phyloP scores from a whole-genome alignment of 30 jellyfish, hydroid and myxozoan species.

The Calvadosia cruxmelitensis region DNA sequence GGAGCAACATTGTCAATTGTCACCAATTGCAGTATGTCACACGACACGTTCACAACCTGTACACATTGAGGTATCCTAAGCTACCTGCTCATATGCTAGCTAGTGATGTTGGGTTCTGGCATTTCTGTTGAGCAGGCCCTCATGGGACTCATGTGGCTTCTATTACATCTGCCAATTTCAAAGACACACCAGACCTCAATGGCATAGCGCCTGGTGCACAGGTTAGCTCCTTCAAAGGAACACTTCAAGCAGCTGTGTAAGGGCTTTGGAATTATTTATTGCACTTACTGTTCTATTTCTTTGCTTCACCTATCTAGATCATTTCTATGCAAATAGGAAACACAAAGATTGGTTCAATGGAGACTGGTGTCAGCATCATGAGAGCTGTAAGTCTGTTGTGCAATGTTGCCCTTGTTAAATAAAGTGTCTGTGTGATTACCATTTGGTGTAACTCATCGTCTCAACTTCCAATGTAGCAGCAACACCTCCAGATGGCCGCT shows the following conservation, averaged over 20 bases:
- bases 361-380: slow-evolving; percentile 73
- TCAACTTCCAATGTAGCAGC: too few relatives aligned
- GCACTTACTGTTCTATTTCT: too few relatives aligned
- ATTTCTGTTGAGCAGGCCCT: slow-evolving; percentile 31
- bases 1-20: slow-evolving; percentile 82
- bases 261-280: too few relatives aligned
- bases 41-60: too few relatives aligned
- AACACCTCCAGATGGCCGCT: not conserved
- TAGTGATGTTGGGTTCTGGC: too few relatives aligned
- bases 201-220: slow-evolving; percentile 99
- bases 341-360: slow-evolving; percentile 69
- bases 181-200: slow-evolving; percentile 54
- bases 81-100: too few relatives aligned
- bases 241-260: too few relatives aligned
- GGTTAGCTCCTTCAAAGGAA: slow-evolving; percentile 42
- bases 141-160: slow-evolving; percentile 98
- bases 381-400: slow-evolving; percentile 64
- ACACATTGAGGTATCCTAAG: too few relatives aligned
- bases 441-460: too few relatives aligned
- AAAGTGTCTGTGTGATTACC: too few relatives aligned
- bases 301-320: slow-evolving; percentile 16
- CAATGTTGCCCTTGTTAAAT: too few relatives aligned
- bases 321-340: slow-evolving; percentile 96
- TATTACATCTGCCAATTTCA: slow-evolving; percentile 81
- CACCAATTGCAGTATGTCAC: slow-evolving; percentile 57